Evolutionary conservation across 2,888 invertebrate species (phyloP), one percentile per base, ranked within the genome.

Genomic region (Cerastis rubricosa): DNA sequence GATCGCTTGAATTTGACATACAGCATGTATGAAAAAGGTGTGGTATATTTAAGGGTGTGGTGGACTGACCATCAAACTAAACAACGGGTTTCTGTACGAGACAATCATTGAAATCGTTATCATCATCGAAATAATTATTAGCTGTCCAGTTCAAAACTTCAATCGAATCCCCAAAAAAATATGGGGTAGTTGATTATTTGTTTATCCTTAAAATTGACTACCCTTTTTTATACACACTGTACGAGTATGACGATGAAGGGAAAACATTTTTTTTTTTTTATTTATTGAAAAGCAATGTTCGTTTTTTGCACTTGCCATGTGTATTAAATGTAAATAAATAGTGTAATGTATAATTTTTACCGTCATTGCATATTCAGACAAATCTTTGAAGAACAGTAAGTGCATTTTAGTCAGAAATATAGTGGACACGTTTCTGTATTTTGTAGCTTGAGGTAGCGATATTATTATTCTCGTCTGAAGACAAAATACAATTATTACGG

Each of bases 401-500:
- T 84, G 85, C 59, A 72, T 74, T 67, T 85, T 47, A 12, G 73
- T 82, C 3, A 84, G 17, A 57, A 65, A 84, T 19, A 0, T 6
- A 9, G 19, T 0, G 2, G 45, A 0, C 19, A 72, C 25, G 0
- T 49, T 61, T 59, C 66, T 76, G 61, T 74, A 85, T 40, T 49
- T 74, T 14, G 0, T 57, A 47, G 25, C 17, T 12, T 57, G 45
- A 19, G 80, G 82, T 3, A 85, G 45, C 0, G 83, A 59, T 0
- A 69, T 4, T 11, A 82, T 0, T 8, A 64, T 12, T 40, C 85
- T 74, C 2, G 69, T 8, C 84, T 84, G 73, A 17, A 66, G 29
- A 64, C 51, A 64, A 76, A 35, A 70, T 2, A 40, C 1, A 29
- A 49, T 29, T 47, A 6, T 29, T 49, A 61, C 5, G 8, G 17